phyloP scores from a whole-genome alignment of 2,113 vertebrate genomes.

The Gavia stellata region DNA sequence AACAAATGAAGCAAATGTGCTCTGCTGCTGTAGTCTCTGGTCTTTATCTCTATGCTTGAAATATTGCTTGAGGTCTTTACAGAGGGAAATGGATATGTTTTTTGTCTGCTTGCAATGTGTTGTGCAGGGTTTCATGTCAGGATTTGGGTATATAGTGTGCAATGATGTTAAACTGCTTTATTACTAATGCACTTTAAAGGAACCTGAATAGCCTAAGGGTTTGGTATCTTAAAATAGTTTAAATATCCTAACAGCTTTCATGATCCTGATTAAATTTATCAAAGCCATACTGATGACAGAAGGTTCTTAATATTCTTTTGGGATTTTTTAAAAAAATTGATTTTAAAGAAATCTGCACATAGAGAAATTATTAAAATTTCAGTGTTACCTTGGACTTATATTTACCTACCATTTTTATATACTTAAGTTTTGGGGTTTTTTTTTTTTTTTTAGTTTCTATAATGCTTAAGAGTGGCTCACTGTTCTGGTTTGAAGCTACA shows the following conservation, averaged over 20 bases:
- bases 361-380: too few relatives aligned
- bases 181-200: conserved; percentile 14
- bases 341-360: neutral
- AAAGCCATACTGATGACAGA: neutral
- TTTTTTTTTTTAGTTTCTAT: neutral
- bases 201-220: conserved; percentile 3
- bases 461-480: neutral
- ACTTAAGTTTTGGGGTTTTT: neutral
- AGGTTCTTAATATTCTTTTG: neutral
- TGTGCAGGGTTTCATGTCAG: neutral
- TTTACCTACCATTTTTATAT: neutral
- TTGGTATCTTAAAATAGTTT: neutral
- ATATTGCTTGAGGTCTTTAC: neutral
- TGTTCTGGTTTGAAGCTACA: neutral
- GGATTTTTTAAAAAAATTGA: neutral
- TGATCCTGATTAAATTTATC: conserved; percentile 27
- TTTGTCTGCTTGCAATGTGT: neutral
- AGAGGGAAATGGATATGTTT: neutral
- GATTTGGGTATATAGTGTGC: neutral
- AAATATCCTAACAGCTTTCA: neutral
- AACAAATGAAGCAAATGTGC: neutral
- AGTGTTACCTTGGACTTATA: neutral
- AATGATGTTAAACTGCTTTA: conserved; percentile 20
- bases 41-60: neutral
- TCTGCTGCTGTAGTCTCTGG: neutral